Evolutionary conservation across 2,888 invertebrate genomes (phyloP).

Genomic region (Piscicola geometra): DNA sequence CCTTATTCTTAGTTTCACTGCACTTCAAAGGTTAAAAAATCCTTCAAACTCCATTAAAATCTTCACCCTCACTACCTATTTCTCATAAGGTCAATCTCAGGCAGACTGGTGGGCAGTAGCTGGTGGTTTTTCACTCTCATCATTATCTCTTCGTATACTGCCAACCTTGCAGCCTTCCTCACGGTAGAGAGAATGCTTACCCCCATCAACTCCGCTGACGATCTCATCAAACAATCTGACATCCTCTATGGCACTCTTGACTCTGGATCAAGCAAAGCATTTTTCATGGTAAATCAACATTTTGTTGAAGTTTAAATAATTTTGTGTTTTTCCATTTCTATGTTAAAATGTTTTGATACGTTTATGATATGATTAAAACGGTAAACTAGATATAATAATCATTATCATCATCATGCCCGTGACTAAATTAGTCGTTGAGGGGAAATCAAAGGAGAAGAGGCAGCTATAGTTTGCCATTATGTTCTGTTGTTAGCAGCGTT

Average conservation of each 20-base stretch:
- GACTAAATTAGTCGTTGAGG: no score
- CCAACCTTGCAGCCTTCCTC: constrained; percentile 86
- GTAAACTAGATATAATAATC: no score
- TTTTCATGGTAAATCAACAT: constrained; percentile 80
- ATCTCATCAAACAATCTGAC: constrained; percentile 70
- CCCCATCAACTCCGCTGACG: constrained; percentile 85
- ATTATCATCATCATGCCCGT: no score
- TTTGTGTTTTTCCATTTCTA: no score
- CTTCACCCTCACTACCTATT: background rate
- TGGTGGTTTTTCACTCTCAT: constrained; percentile 99
- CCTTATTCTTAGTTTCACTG: no score
- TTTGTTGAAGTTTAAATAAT: no score
- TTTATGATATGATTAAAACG: no score
- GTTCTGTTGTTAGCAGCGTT: no score
- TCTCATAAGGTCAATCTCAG: constrained; percentile 51
- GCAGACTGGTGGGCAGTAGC: constrained; percentile 90
- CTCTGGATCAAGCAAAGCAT: constrained; percentile 76
- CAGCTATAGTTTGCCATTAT: no score
- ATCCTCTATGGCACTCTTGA: constrained; percentile 65
- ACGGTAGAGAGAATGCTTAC: constrained; percentile 94
- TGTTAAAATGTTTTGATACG: no score
- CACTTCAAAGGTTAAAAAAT: background rate
- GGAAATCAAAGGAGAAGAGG: no score
- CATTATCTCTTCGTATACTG: constrained; percentile 94
- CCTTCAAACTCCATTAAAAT: background rate